Evolutionary conservation across 1,140 invertebrate species (phyloP).

Genomic region (Rhagoletis pomonella): DNA sequence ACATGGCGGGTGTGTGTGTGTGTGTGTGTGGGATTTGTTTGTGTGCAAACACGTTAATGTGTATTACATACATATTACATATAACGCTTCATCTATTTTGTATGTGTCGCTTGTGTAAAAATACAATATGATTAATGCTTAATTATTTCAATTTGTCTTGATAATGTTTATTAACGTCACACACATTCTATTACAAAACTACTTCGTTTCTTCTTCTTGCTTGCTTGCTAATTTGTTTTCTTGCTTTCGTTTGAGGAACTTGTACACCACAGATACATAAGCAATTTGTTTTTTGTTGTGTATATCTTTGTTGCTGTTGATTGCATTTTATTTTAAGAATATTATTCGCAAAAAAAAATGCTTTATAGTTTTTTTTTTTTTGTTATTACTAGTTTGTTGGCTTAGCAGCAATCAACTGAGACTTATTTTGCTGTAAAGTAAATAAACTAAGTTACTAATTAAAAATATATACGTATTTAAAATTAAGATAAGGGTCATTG

Average conservation of each 20-base stretch:
- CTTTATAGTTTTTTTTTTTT: not conserved
- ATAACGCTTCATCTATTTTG: not conserved
- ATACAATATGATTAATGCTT: conserved; percentile 5
- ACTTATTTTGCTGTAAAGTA: no score
- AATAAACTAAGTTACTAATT: no score
- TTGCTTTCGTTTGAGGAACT: conserved; percentile 42
- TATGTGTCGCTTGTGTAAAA: not conserved
- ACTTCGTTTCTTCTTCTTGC: not conserved
- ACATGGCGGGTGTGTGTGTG: conserved; percentile 30
- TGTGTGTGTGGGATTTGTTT: not conserved
- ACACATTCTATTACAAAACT: conserved; percentile 22
- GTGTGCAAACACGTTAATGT: not conserved
- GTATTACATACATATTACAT: not conserved
- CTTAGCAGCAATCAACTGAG: no score
- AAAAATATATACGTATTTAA: not conserved
- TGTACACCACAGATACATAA: conserved; percentile 43
- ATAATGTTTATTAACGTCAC: not conserved
- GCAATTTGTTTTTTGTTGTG: conserved; percentile 47
- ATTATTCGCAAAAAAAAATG: not conserved
- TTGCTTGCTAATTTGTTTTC: conserved; percentile 1
- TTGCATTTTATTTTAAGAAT: not conserved
- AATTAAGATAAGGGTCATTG: conserved; percentile 11
- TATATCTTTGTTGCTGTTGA: conserved; percentile 35
- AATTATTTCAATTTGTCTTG: conserved; percentile 22
- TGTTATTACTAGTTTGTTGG: not conserved